Base-by-base conservation (phyloP, 2,888 invertebrate genomes). In the Stenolophus ochropezus region DNA sequence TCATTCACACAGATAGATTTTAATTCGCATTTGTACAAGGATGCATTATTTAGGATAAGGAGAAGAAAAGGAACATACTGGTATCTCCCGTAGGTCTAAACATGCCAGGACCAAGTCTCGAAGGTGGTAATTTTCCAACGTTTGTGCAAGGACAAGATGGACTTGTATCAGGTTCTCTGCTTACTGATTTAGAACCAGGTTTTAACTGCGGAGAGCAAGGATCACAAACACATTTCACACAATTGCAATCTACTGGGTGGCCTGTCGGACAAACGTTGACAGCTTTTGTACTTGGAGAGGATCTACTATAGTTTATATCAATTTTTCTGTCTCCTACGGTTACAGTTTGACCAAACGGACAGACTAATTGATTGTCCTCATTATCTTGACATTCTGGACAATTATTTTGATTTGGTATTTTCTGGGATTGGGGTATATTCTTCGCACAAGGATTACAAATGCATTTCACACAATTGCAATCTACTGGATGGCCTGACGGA, bases 211-310 rank as follows among this genome's bases (percentile, higher is more conserved):
- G 16, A 16, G 65, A 16, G 18, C 61, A 75, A 69, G 71, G 71
- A 76, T 65, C 42, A 49, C 74, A 74, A 27, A 33, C 65, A 74
- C 83, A 83, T 42, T 74, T 27, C 6, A 77, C 49, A 61, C 83
- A 83, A 20, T 82, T 75, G 27, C 83, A 83, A 6, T 75, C 77
- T 4, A 82, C 80, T 51, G 83, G 83, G 21, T 83, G 82, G 4
- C 53, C 20, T 4, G 53, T 18, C 11, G 53, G 53, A 5, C 53
- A 56, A 1, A 56, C 14, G 49, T 79, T 61, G 2, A 74, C 23
- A 49, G 23, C 58, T 78, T 56, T 51, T 33, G 18, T n/a, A 20
- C 14, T 18, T 8, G 6, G 42, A 21, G 49, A 69, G 14, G 69
- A 53, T 33, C 61, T 56, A 16, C 16, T 69, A 82, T 49, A 75